phyloP scores from a whole-genome alignment of 2,888 invertebrate genomes.

The Vesta saturnalis region DNA sequence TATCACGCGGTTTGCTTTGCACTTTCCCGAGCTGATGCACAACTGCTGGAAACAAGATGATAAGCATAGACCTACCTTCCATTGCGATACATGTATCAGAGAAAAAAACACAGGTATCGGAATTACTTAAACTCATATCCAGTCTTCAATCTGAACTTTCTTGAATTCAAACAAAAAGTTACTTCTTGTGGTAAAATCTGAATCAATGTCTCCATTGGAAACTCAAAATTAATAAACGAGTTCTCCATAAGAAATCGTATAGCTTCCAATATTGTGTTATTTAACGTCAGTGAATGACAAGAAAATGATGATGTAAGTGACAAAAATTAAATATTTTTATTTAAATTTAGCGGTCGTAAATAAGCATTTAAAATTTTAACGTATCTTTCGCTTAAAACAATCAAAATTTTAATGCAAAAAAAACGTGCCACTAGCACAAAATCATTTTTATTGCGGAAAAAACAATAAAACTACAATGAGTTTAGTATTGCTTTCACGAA shows the following conservation, averaged over 20 bases:
- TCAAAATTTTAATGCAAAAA: too few relatives aligned
- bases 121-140: not conserved
- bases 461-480: too few relatives aligned
- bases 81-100: not conserved
- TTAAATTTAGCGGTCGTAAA: too few relatives aligned
- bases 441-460: too few relatives aligned
- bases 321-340: too few relatives aligned
- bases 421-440: too few relatives aligned
- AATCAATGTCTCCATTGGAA: not conserved
- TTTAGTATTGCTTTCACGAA: too few relatives aligned
- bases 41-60: not conserved
- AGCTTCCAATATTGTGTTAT: not conserved
- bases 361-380: too few relatives aligned
- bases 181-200: not conserved
- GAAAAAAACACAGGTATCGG: not conserved
- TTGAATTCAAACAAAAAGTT: not conserved
- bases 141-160: not conserved
- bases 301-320: too few relatives aligned
- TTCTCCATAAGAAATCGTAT: not conserved
- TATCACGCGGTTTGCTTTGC: too few relatives aligned
- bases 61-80: not conserved
- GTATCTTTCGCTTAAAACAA: too few relatives aligned
- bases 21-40: not conserved
- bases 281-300: not conserved
- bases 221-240: not conserved